These are phyloP conservation scores for Cryptotermes secundus DNA, from an alignment of 1,140 invertebrate genomes.

Conservation along the genomic window DNA sequence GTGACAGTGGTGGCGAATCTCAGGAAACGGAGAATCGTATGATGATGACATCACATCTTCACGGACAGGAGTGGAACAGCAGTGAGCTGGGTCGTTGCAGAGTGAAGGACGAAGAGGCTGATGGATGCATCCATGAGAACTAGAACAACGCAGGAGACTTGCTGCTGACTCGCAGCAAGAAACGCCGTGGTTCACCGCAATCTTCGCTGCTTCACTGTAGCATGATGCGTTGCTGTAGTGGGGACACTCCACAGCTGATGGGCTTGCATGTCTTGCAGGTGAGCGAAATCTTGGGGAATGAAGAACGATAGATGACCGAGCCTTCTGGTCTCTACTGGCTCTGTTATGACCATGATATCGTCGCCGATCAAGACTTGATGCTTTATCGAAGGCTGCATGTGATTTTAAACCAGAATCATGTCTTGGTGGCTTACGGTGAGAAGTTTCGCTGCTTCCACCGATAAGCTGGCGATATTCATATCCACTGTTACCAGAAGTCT, in stretches of 20 bases:
- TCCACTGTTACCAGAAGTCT: not conserved
- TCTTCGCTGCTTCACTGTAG: not conserved
- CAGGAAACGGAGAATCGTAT: not conserved
- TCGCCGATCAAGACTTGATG: conserved; percentile 21
- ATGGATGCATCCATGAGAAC: not conserved
- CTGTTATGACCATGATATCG: not conserved
- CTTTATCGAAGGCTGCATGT: not conserved
- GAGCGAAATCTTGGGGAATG: conserved; percentile 27
- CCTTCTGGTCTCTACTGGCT: conserved; percentile 24
- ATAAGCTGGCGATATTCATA: not conserved
- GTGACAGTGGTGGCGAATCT: not conserved
- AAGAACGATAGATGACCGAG: conserved; percentile 17
- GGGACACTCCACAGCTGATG: not conserved
- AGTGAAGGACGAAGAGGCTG: not conserved
- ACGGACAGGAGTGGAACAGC: not conserved
- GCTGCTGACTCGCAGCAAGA: not conserved
- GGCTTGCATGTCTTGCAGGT: conserved; percentile 7
- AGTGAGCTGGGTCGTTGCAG: not conserved
- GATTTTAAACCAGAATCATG: not conserved
- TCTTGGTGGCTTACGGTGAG: not conserved
- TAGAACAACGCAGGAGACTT: not conserved
- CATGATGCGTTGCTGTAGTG: conserved; percentile 2
- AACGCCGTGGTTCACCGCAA: not conserved
- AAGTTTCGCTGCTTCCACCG: not conserved
- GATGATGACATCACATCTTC: not conserved